phyloP scores from a whole-genome alignment of 2,113 vertebrate genomes.

The Caretta caretta region DNA sequence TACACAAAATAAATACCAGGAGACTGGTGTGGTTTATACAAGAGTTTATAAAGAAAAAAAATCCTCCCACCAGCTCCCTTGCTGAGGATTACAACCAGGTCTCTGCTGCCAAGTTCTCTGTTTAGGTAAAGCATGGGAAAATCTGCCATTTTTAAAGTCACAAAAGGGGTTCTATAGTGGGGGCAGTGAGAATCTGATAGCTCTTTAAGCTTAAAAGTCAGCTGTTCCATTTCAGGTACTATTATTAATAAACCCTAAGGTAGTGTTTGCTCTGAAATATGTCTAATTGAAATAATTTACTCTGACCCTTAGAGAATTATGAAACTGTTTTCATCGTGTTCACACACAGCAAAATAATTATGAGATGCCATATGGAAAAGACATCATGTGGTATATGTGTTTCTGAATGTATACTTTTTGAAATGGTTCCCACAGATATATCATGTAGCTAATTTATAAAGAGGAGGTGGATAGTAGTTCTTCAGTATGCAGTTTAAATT shows the following conservation, averaged over 20 bases:
- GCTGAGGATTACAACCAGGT: conserved; percentile 91
- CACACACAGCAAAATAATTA: conserved; percentile 89
- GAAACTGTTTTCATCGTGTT: conserved; percentile 90
- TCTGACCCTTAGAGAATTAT: conserved; percentile 89
- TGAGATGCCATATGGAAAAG: conserved; percentile 88
- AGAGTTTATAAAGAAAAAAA: conserved; percentile 89
- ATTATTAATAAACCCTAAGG: conserved; percentile 92
- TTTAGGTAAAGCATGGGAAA: conserved; percentile 92
- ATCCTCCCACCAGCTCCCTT: conserved; percentile 90
- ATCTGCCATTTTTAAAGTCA: conserved; percentile 87
- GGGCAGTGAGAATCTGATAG: conserved; percentile 82
- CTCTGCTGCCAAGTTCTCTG: conserved; percentile 91
- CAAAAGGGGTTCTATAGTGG: conserved; percentile 84
- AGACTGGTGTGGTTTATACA: conserved; percentile 91
- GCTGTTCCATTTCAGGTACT: conserved; percentile 98
- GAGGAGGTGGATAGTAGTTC: conserved; percentile 77
- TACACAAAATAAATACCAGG: conserved; percentile 92
- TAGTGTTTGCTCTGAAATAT: conserved; percentile 86
- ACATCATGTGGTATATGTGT: conserved; percentile 86
- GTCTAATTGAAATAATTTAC: conserved; percentile 92
- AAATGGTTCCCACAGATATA: conserved; percentile 85
- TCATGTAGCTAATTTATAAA: conserved; percentile 83
- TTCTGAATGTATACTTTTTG: conserved; percentile 84
- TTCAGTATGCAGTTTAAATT: conserved; percentile 77
- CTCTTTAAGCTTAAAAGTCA: conserved; percentile 90